phyloP scores from a whole-genome alignment of 2,888 invertebrate genomes.

The Alcis repandata region DNA sequence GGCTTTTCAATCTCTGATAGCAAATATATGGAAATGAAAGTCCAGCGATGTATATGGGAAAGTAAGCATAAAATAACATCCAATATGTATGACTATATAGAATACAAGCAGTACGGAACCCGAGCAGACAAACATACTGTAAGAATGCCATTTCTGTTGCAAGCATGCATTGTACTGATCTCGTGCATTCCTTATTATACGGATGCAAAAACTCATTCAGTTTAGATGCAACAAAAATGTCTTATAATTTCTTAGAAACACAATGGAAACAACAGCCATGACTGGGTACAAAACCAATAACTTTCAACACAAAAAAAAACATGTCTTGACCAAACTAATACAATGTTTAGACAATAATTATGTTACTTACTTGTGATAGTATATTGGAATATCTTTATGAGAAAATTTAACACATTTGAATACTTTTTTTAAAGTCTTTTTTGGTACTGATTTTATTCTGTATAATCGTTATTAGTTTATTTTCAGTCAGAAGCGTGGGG shows the following conservation, averaged over 20 bases:
- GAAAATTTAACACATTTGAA: neutral
- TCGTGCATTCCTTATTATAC: slow-evolving; percentile 42
- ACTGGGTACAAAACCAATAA: slow-evolving; percentile 39
- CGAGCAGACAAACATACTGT: slow-evolving; percentile 50
- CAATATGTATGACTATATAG: slow-evolving; percentile 51
- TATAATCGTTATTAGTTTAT: slow-evolving; percentile 16
- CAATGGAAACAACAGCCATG: slow-evolving; percentile 47
- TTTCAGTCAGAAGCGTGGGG: slow-evolving; percentile 42
- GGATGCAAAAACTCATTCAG: slow-evolving; percentile 38
- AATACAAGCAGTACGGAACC: slow-evolving; percentile 53
- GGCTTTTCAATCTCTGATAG: slow-evolving; percentile 33
- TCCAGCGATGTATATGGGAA: slow-evolving; percentile 57
- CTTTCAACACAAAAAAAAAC: neutral
- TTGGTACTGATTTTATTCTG: neutral
- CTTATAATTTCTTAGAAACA: slow-evolving; percentile 46
- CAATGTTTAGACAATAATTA: neutral
- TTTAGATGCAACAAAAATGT: slow-evolving; percentile 48
- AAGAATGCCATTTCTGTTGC: slow-evolving; percentile 55
- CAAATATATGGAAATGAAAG: slow-evolving; percentile 47
- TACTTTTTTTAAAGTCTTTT: neutral
- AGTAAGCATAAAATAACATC: slow-evolving; percentile 54
- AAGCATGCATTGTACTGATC: slow-evolving; percentile 1
- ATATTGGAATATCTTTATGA: neutral
- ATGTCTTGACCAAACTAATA: neutral
- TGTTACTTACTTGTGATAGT: neutral